phyloP scores from a whole-genome alignment of 2,113 vertebrate genomes.

The Xyliphius kryptos region DNA sequence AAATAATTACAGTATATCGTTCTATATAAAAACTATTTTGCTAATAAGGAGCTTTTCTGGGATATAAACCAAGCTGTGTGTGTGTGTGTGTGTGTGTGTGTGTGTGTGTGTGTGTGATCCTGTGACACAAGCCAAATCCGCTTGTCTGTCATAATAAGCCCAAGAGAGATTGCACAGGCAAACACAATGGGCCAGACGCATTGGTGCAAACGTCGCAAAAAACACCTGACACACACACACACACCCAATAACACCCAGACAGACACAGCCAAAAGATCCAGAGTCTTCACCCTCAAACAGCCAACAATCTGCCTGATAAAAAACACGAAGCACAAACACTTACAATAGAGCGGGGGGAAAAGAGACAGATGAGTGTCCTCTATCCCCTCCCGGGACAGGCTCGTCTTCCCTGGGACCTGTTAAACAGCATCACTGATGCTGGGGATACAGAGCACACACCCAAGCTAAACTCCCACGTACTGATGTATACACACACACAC shows the following conservation, averaged over 20 bases:
- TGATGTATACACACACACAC: not conserved
- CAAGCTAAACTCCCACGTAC: constrained; percentile 1
- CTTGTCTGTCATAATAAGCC: constrained; percentile 47
- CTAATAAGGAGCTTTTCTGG: too few relatives aligned
- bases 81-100: constrained; percentile 21
- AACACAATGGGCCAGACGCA: constrained; percentile 42
- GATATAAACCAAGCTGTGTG: too few relatives aligned
- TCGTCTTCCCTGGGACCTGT: constrained; percentile 12
- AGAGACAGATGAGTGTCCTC: not conserved
- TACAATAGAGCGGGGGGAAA: too few relatives aligned
- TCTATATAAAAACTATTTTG: too few relatives aligned
- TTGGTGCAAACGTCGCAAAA: constrained; percentile 34
- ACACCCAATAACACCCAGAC: too few relatives aligned
- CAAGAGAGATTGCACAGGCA: constrained; percentile 41
- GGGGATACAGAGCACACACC: not conserved
- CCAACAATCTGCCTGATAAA: constrained; percentile 4
- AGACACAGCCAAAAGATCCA: too few relatives aligned
- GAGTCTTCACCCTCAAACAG: not conserved
- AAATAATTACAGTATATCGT: too few relatives aligned
- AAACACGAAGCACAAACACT: constrained; percentile 22
- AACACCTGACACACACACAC: constrained; percentile 25
- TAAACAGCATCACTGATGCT: constrained; percentile 4
- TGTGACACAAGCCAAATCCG: constrained; percentile 44
- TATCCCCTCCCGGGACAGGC: not conserved
- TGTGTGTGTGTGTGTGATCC: constrained; percentile 35